phyloP scores from a whole-genome alignment of 1,140 invertebrate species.

The Drosophila athabasca region DNA sequence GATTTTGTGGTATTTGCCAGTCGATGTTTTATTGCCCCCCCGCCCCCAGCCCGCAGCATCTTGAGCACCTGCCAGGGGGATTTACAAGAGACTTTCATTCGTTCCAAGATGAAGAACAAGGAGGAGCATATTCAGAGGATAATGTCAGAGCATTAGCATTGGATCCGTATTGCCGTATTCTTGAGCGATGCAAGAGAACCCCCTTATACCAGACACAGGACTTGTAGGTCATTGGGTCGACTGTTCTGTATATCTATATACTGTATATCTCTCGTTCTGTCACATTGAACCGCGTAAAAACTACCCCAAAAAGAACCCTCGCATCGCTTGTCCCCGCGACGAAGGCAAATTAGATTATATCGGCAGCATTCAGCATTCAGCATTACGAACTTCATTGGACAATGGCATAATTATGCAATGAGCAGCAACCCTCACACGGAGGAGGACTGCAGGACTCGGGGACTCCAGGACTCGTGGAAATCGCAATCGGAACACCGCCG shows the following conservation, averaged over 20 bases:
- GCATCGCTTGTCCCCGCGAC: neutral
- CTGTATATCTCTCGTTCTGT: no score
- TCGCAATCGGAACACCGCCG: constrained; percentile 57
- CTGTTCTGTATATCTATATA: neutral
- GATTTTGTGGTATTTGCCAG: constrained; percentile 71
- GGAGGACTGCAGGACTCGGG: neutral
- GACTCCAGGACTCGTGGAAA: neutral
- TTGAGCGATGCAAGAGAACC: neutral
- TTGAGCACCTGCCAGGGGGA: constrained; percentile 42
- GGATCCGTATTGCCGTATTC: no score
- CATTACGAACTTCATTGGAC: constrained; percentile 73
- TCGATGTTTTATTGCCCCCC: constrained; percentile 52
- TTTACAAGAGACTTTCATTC: no score
- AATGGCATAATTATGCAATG: constrained; percentile 80
- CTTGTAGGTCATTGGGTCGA: constrained; percentile 70
- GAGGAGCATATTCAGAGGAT: no score
- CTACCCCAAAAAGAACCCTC: constrained; percentile 22
- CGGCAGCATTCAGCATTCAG: constrained; percentile 43
- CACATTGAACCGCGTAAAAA: neutral
- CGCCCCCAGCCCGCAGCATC: constrained; percentile 13
- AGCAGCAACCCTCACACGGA: constrained; percentile 65
- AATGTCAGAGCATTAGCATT: no score
- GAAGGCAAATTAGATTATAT: constrained; percentile 74
- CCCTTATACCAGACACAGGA: neutral
- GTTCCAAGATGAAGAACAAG: no score